These are phyloP conservation scores for Agapornis canus DNA, from an alignment of 2,797 vertebrate species.

Conservation along the genomic window DNA sequence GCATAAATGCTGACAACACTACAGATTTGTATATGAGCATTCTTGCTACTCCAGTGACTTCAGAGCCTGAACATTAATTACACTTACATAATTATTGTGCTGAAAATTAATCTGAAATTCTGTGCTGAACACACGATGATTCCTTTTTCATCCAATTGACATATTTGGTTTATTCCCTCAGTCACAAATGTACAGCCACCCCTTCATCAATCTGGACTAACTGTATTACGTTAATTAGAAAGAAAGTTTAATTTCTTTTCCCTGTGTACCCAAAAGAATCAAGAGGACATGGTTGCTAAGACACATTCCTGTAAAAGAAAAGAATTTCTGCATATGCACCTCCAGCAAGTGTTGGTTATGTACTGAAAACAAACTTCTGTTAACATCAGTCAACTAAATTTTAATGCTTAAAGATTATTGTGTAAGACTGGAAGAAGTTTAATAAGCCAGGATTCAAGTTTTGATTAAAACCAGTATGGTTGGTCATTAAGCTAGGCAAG, in stretches of 20 bases:
- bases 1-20: constrained; percentile 38
- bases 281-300: constrained; percentile 28
- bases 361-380: not conserved
- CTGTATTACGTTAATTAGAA: constrained; percentile 57
- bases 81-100: constrained; percentile 54
- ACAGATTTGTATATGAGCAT: constrained; percentile 28
- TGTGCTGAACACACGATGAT: constrained; percentile 24
- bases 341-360: not conserved
- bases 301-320: not conserved
- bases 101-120: constrained; percentile 62
- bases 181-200: constrained; percentile 44
- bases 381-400: not conserved
- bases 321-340: not conserved
- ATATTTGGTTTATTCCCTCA: constrained; percentile 61
- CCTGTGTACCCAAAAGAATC: not conserved
- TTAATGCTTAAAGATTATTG: constrained; percentile 21
- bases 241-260: constrained; percentile 49
- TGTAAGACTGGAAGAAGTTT: constrained; percentile 7
- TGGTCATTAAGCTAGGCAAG: not conserved
- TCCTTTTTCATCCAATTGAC: constrained; percentile 47
- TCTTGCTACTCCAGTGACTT: constrained; percentile 49
- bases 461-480: not conserved
- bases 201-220: constrained; percentile 14
- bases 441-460: constrained; percentile 26
- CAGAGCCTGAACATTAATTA: constrained; percentile 61